Evolutionary conservation across 2,888 invertebrate species (phyloP).

Genomic region (Perizoma affinitatum): DNA sequence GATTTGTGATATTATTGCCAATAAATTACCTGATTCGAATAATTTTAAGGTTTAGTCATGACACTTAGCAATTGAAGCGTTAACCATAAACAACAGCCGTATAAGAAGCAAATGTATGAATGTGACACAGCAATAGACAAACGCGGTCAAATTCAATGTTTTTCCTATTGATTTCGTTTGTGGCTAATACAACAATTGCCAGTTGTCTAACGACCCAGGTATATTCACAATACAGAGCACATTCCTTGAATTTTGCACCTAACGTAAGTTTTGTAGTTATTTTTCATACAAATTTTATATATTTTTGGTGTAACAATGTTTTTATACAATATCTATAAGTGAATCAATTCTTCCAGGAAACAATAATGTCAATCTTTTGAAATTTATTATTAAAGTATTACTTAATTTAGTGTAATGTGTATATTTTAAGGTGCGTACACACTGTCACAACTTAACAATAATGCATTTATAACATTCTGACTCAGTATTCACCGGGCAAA

Average conservation of each 20-base stretch:
- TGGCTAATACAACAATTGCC: neutral
- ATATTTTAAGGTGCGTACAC: conserved; percentile 60
- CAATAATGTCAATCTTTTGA: conserved; percentile 66
- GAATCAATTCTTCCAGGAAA: conserved; percentile 66
- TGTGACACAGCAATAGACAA: neutral
- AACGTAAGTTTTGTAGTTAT: conserved; percentile 70
- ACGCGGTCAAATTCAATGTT: neutral
- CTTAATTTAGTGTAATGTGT: conserved; percentile 64
- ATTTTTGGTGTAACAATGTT: conserved; percentile 65
- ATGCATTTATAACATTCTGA: conserved; percentile 54
- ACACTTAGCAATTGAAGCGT: conserved; percentile 5
- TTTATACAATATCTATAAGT: conserved; percentile 54
- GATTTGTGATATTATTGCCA: conserved; percentile 78
- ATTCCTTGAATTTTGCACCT: conserved; percentile 68
- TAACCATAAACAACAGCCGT: conserved; percentile 11
- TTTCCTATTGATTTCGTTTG: too few species aligned
- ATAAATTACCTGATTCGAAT: conserved; percentile 59
- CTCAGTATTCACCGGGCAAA: conserved; percentile 58
- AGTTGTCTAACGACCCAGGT: conserved; percentile 12
- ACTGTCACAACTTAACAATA: conserved; percentile 62
- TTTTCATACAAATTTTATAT: conserved; percentile 72
- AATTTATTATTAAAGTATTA: conserved; percentile 67
- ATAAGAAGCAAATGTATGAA: neutral
- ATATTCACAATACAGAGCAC: conserved; percentile 51
- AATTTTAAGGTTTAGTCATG: conserved; percentile 44